Evolutionary conservation across 2,797 vertebrate genomes (phyloP).

Genomic region (Poecile montanus): DNA sequence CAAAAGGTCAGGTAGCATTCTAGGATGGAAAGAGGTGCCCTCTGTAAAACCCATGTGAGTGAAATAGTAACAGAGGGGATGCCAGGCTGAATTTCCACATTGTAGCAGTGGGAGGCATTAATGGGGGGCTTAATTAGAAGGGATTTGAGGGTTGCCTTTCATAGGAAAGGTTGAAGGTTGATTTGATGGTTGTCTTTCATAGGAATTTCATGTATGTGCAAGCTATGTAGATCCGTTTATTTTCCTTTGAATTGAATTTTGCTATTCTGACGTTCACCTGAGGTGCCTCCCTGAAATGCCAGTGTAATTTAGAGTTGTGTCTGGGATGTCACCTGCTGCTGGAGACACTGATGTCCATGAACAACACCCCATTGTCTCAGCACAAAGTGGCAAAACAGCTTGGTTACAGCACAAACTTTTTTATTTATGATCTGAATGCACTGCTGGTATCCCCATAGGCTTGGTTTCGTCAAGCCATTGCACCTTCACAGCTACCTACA

Average conservation of each 20-base stretch:
- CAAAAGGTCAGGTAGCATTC: neutral
- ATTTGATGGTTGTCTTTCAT: neutral
- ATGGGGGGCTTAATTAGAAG: neutral
- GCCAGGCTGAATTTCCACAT: neutral
- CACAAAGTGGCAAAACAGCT: neutral
- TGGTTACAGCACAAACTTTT: neutral
- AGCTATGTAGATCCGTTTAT: accelerated
- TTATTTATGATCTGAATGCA: neutral
- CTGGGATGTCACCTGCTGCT: neutral
- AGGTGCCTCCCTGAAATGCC: neutral
- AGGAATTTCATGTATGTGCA: neutral
- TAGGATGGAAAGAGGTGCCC: neutral
- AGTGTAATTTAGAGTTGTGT: neutral
- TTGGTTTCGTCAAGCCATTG: neutral
- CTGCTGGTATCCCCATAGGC: neutral
- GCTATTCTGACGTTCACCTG: neutral
- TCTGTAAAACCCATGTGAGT: accelerated
- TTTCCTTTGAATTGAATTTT: neutral
- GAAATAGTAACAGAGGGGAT: neutral
- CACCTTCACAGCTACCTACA: neutral
- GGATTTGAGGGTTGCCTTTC: neutral
- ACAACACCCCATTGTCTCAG: neutral
- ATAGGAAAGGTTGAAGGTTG: neutral
- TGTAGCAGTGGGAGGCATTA: neutral
- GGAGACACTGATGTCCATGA: neutral